Evolutionary conservation across 1,140 invertebrate species (phyloP).

Genomic region (Eulimnadia texana): DNA sequence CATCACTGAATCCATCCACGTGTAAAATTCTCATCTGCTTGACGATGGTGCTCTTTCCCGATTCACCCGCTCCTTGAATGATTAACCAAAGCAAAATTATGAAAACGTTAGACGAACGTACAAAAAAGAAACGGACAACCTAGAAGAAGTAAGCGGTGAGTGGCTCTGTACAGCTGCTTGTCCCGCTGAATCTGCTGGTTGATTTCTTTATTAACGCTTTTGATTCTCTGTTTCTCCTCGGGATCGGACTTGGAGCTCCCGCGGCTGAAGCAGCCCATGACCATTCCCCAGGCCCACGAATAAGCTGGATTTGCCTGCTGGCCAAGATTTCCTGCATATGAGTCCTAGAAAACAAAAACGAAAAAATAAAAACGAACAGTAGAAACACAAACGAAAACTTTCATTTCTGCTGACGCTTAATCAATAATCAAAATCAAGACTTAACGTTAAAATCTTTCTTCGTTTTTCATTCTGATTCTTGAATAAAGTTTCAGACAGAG

Average conservation of each 20-base stretch:
- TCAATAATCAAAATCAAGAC: too few relatives aligned
- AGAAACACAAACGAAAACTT: too few relatives aligned
- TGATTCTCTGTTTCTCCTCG: constrained; percentile 89
- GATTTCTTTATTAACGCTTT: constrained; percentile 94
- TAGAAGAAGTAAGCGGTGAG: constrained; percentile 83
- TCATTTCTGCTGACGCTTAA: too few relatives aligned
- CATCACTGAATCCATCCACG: constrained; percentile 93
- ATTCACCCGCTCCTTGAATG: constrained; percentile 75
- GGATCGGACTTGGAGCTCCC: constrained; percentile 70
- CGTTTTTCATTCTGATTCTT: too few relatives aligned
- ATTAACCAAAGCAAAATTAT: constrained; percentile 20
- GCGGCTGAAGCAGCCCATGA: constrained; percentile 89
- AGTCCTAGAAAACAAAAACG: neutral
- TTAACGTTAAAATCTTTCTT: too few relatives aligned
- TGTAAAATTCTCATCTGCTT: constrained; percentile 99
- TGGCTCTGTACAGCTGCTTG: constrained; percentile 94
- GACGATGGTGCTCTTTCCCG: constrained; percentile 98
- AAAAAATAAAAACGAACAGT: neutral
- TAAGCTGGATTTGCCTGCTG: neutral
- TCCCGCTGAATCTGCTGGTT: constrained; percentile 97
- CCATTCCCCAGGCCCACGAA: constrained; percentile 29
- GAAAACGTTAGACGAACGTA: neutral
- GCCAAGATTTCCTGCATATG: neutral
- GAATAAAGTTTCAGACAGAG: too few relatives aligned
- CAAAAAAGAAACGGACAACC: constrained; percentile 35